phyloP scores from a whole-genome alignment of 1,140 invertebrate genomes.

The Eupeodes corollae region DNA sequence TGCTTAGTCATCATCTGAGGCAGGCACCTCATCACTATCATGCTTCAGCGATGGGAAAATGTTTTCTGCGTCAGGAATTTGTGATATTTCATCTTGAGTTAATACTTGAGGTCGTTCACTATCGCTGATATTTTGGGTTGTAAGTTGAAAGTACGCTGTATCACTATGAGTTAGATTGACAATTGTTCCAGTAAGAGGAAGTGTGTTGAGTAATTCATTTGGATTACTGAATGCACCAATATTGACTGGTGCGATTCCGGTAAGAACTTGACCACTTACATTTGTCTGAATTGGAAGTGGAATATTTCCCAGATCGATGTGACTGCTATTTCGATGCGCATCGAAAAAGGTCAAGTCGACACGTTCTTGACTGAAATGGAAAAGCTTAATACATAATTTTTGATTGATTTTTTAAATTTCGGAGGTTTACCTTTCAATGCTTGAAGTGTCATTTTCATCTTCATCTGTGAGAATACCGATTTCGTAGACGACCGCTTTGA shows the following conservation, averaged over 20 bases:
- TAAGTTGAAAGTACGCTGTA: constrained; percentile 31
- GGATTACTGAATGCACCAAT: constrained; percentile 36
- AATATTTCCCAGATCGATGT: constrained; percentile 41
- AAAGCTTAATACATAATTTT: background rate
- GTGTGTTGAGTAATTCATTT: constrained; percentile 25
- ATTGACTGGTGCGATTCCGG: constrained; percentile 39
- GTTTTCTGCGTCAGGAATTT: constrained; percentile 22
- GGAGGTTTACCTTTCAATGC: constrained; percentile 21
- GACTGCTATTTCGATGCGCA: constrained; percentile 38
- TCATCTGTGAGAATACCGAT: constrained; percentile 46
- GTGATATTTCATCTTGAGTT: constrained; percentile 16
- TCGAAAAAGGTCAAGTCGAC: constrained; percentile 45
- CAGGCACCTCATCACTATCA: too few species aligned
- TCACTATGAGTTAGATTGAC: constrained; percentile 37
- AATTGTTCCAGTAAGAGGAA: constrained; percentile 34
- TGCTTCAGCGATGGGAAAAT: constrained; percentile 15
- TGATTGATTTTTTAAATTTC: background rate
- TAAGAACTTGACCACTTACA: constrained; percentile 41
- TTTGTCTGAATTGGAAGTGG: constrained; percentile 43
- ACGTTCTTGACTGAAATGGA: constrained; percentile 38
- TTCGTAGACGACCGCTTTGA: constrained; percentile 47
- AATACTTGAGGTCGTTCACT: constrained; percentile 25
- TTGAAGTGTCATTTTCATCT: constrained; percentile 36
- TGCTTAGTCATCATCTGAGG: too few species aligned
- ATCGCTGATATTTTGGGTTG: constrained; percentile 22